Conservation (phyloP, 2,113 vertebrate species). For the Ptilorrhoa leucosticta region DNA sequence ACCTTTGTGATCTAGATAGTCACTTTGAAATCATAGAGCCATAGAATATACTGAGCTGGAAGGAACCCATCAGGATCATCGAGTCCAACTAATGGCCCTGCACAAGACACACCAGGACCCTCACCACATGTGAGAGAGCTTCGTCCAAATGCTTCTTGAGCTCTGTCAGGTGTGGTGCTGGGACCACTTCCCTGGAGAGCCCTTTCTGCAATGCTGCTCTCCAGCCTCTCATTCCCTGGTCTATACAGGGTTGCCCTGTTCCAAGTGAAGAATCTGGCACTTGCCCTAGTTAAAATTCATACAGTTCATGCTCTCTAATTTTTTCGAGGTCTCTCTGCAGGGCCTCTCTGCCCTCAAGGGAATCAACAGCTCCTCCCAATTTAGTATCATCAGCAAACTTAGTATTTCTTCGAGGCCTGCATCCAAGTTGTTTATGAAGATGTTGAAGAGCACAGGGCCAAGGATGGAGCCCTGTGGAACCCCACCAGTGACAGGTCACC, state of each 20-base stretch:
- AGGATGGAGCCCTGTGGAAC: neutral
- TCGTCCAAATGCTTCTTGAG: neutral
- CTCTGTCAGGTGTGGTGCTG: neutral
- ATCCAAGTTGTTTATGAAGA: neutral
- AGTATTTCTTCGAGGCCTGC: neutral
- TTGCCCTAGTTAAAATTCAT: neutral
- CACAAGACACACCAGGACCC: neutral
- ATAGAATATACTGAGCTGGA: neutral
- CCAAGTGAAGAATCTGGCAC: neutral
- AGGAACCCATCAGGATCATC: neutral
- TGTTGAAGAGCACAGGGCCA: neutral
- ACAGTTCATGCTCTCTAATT: neutral
- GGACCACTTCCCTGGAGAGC: neutral
- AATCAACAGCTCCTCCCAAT: neutral
- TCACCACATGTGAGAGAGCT: neutral
- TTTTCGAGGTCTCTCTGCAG: rapidly evolving
- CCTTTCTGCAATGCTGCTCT: neutral
- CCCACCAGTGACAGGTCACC: neutral
- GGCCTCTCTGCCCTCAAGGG: neutral
- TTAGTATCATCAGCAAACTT: neutral
- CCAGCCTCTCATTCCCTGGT: neutral
- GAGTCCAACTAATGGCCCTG: neutral
- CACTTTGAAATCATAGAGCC: neutral
- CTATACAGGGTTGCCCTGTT: neutral
- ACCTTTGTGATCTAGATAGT: neutral